Evolutionary conservation across 2,797 vertebrate species (phyloP), one percentile per base, ranked within the genome.

Genomic region (Onychomys arenicola): DNA sequence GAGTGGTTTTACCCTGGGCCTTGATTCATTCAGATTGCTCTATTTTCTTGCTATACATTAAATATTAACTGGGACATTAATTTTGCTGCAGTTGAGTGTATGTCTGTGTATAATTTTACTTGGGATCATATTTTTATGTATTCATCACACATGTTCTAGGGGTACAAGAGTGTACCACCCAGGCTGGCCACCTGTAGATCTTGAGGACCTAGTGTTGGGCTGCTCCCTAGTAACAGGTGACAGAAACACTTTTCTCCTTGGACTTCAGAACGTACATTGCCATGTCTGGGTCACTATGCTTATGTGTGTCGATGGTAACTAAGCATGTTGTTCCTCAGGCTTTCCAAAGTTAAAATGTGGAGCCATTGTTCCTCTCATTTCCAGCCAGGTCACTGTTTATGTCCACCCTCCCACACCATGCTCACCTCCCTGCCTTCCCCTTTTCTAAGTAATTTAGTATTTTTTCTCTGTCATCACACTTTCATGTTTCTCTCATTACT

Each of bases 1-100:
- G 34, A 52, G 76, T 6, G 12, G 5, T 5, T 12, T 21, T 12
- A 91, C 37, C 34, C 5, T 82, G 57, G n/a, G 59, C 6, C 17
- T 90, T 87, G 10, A 63, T 91, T 81, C n/a, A 16, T 76, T 96
- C 71, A 81, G 65, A 77, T 57, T 91, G 73, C 25, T 90, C 14
- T 67, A 0, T 95, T 81, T 55, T 80, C 37, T 90, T 90, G 71
- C 19, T 17, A 85, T 34, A 52, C 10, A 2, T 83, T 65, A 86
- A 88, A 46, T 93, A 57, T 78, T 89, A 71, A 34, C 40, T 91
- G 21, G 71, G n/a, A 21, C 25, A 21, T n/a, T 46, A 57, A 93
- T 69, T 84, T 92, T 59, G 32, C 59, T 29, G 23, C 84, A 52
- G 27, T 93, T 85, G 4, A 57, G 27, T 77, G 19, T 52, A 27